phyloP scores from a whole-genome alignment of 2,888 invertebrate species.

The Ganaspis brasiliensis region DNA sequence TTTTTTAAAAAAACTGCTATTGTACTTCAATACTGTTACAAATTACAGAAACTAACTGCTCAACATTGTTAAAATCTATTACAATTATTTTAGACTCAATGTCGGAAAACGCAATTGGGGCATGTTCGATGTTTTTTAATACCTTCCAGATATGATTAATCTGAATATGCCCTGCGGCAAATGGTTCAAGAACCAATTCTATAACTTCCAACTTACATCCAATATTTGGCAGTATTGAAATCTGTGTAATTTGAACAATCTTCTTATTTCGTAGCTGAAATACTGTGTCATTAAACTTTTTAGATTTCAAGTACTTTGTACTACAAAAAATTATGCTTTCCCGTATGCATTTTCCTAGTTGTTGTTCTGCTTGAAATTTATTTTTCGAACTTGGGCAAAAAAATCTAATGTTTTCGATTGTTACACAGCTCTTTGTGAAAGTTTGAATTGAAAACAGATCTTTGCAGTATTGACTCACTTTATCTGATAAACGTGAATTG shows the following conservation, averaged over 20 bases:
- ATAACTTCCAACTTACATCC: not conserved
- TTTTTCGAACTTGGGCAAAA: not conserved
- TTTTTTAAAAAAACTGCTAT: not conserved
- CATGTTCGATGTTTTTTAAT: not conserved
- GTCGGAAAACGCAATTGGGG: not conserved
- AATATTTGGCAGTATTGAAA: not conserved
- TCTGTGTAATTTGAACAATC: slow-evolving; percentile 9
- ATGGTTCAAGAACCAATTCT: not conserved
- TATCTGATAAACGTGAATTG: not conserved
- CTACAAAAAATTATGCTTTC: slow-evolving; percentile 2
- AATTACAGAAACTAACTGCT: slow-evolving; percentile 2
- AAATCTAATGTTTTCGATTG: not conserved
- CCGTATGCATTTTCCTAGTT: not conserved
- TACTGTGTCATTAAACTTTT: not conserved
- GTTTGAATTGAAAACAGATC: not conserved
- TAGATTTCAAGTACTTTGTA: slow-evolving; percentile 2
- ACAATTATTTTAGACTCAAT: not conserved
- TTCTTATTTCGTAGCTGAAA: not conserved
- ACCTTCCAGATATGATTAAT: slow-evolving; percentile 11
- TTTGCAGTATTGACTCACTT: not conserved
- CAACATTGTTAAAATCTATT: not conserved
- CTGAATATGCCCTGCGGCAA: not conserved
- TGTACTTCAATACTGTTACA: slow-evolving; percentile 9
- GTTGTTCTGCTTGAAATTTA: slow-evolving; percentile 8
- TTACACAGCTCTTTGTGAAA: not conserved